Conservation (phyloP, 2,888 invertebrate genomes). For the Prosapia bicincta region DNA sequence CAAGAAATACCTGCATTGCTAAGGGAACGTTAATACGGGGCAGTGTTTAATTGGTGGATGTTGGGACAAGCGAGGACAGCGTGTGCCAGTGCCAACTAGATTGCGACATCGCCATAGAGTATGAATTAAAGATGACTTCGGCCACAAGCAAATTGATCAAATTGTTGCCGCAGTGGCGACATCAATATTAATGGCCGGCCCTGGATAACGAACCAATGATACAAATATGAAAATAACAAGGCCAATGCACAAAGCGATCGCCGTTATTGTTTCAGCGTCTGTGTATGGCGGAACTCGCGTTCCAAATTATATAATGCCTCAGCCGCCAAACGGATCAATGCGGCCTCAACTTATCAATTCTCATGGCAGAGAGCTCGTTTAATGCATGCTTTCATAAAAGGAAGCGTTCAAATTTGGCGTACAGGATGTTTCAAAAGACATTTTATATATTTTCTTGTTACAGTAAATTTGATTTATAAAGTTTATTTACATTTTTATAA, state of each 20-base stretch:
- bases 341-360: background rate
- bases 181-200: background rate
- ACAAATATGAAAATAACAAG: background rate
- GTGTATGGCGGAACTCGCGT: background rate
- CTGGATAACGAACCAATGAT: background rate
- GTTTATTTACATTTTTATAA: no score
- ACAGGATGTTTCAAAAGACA: no score
- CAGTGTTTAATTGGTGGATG: background rate
- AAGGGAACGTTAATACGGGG: background rate
- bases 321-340: background rate
- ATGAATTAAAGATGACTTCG: background rate
- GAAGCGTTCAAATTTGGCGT: background rate
- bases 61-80: background rate
- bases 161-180: background rate
- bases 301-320: background rate
- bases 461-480: no score
- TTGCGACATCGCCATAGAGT: background rate
- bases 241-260: background rate
- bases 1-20: no score
- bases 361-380: background rate
- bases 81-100: background rate
- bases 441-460: no score
- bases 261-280: background rate
- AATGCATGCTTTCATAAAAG: background rate
- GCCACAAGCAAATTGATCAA: background rate